Evolutionary conservation across 2,797 vertebrate genomes (phyloP).

Genomic region (Phalanger gymnotis): DNA sequence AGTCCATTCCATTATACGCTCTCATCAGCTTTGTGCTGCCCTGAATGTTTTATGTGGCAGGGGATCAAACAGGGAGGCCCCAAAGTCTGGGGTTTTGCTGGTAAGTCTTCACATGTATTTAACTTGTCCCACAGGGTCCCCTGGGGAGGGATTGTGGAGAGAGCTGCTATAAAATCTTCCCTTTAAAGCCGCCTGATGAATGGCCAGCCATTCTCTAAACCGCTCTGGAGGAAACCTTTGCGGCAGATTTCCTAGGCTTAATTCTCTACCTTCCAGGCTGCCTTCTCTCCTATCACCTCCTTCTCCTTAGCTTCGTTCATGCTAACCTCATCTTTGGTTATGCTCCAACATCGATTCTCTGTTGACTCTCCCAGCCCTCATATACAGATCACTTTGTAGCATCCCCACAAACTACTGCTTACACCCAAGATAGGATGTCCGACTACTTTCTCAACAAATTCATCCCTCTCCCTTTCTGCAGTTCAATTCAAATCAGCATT

Average conservation of each 20-base stretch:
- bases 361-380: not conserved
- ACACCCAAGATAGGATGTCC: not conserved
- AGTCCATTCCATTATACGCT: conserved; percentile 30
- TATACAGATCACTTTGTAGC: not conserved
- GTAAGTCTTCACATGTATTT: conserved; percentile 44
- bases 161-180: conserved; percentile 49
- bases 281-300: not conserved
- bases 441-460: not conserved
- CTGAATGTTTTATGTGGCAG: not conserved
- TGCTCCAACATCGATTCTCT: not conserved
- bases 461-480: not conserved
- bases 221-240: conserved; percentile 62
- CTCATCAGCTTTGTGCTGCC: not conserved
- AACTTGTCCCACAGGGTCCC: conserved; percentile 12
- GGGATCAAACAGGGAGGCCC: conserved; percentile 12
- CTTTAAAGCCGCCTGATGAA: conserved; percentile 55
- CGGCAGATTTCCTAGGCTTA: conserved; percentile 64
- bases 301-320: not conserved
- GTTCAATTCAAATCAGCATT: not conserved
- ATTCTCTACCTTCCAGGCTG: conserved; percentile 36
- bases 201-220: conserved; percentile 68
- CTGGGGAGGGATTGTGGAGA: conserved; percentile 44
- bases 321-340: not conserved
- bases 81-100: not conserved
- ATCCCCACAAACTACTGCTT: not conserved